Percentiles rank a stretch among this genome's conserved stretches.
Conservation (phyloP, 1,140 invertebrate genomes). For the Drosophila ambigua region DNA sequence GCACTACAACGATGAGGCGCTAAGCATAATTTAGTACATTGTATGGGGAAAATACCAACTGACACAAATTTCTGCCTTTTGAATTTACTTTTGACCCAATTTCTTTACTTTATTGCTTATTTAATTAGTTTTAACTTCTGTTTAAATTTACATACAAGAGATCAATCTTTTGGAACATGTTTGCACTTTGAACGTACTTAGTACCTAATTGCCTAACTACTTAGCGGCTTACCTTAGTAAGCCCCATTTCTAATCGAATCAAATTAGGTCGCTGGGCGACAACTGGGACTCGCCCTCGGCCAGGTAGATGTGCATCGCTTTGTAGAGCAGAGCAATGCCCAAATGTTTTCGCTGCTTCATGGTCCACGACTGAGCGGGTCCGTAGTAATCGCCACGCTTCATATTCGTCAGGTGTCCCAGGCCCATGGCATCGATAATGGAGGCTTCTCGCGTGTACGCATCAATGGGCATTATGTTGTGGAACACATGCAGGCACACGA, state of each 20-base stretch:
- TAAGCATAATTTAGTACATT: too few species aligned
- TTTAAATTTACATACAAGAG: too few species aligned
- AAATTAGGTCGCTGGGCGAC: slow-evolving; percentile 87
- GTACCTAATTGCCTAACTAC: slow-evolving; percentile 42
- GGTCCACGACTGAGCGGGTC: slow-evolving; percentile 90
- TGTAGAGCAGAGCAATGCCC: slow-evolving; percentile 92
- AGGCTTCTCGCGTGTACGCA: slow-evolving; percentile 96
- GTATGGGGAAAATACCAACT: too few species aligned
- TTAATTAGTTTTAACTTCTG: too few species aligned
- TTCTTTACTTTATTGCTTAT: too few species aligned
- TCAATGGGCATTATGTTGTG: slow-evolving; percentile 96
- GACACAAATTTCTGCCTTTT: too few species aligned
- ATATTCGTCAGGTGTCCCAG: slow-evolving; percentile 91
- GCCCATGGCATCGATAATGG: slow-evolving; percentile 95
- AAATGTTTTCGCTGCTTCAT: slow-evolving; percentile 88
- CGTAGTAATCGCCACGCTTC: slow-evolving; percentile 93
- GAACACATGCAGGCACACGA: slow-evolving; percentile 95
- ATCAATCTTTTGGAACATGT: too few species aligned
- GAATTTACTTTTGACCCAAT: too few species aligned
- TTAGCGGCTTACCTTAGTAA: too few species aligned
- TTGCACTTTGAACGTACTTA: slow-evolving; percentile 44
- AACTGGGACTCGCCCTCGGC: slow-evolving; percentile 94
- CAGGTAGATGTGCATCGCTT: slow-evolving; percentile 93
- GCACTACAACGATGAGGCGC: too few species aligned
- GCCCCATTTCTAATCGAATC: slow-evolving; percentile 12